phyloP scores from a whole-genome alignment of 2,797 vertebrate species.

The Myotis findleyi region DNA sequence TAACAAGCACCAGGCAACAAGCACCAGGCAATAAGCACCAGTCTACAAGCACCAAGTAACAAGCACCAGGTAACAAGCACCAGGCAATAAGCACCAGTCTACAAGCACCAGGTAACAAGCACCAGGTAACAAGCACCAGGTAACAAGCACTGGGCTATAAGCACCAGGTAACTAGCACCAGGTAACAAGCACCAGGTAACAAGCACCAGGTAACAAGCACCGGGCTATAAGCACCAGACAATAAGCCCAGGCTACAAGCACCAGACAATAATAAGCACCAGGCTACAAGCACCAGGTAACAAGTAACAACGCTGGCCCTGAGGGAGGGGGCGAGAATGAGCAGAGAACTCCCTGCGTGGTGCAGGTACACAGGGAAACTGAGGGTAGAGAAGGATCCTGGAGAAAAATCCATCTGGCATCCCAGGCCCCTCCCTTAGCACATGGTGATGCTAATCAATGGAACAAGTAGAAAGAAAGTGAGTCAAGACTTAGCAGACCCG shows the following conservation, averaged over 20 bases:
- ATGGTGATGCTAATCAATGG: background rate
- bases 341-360: background rate
- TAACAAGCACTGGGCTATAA: too few relatives aligned
- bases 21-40: too few relatives aligned
- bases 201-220: background rate
- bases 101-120: too few relatives aligned
- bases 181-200: background rate
- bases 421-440: background rate
- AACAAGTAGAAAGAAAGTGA: background rate
- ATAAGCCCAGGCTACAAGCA: too few relatives aligned
- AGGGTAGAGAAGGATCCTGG: background rate
- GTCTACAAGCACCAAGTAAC: too few relatives aligned
- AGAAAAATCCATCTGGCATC: background rate
- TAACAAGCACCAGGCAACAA: too few relatives aligned
- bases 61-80: too few relatives aligned
- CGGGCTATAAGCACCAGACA: too few relatives aligned
- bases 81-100: too few relatives aligned
- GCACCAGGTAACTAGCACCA: too few relatives aligned
- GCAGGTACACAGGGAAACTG: background rate
- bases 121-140: too few relatives aligned
- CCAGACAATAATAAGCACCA: background rate
- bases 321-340: background rate
- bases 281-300: background rate
- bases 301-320: background rate
- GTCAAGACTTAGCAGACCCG: background rate